Percentiles rank a stretch among this genome's conserved stretches.
phyloP scores from a whole-genome alignment of 2,888 invertebrate species.

The Allolobophora icterica region DNA sequence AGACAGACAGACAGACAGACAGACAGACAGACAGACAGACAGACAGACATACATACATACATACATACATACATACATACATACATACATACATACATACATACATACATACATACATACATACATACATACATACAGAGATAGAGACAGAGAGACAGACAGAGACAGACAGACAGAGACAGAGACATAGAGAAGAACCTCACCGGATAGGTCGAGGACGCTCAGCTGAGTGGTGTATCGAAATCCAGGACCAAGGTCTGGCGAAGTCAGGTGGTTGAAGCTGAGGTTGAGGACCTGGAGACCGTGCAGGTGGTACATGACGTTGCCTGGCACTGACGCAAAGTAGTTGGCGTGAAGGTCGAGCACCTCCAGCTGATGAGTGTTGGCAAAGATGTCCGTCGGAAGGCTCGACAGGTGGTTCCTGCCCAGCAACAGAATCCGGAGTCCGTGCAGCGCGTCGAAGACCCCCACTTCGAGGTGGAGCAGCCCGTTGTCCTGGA shows the following conservation, averaged over 20 bases:
- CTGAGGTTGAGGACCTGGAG: slow-evolving; percentile 52
- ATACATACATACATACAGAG: not conserved
- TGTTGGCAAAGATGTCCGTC: slow-evolving; percentile 49
- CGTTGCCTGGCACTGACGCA: slow-evolving; percentile 46
- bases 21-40: no score
- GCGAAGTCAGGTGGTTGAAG: slow-evolving; percentile 49
- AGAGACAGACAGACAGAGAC: no score
- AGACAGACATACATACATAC: no score
- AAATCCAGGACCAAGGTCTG: slow-evolving; percentile 51
- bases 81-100: no score
- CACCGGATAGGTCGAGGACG: slow-evolving; percentile 52
- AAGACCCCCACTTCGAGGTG: slow-evolving; percentile 44
- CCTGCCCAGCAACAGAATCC: slow-evolving; percentile 37
- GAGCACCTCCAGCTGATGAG: slow-evolving; percentile 48
- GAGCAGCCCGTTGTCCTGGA: slow-evolving; percentile 43
- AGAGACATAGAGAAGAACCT: not conserved
- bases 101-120: no score
- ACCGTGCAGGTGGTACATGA: slow-evolving; percentile 46
- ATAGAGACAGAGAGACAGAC: not conserved
- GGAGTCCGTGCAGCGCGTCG: slow-evolving; percentile 35
- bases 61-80: no score
- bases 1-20: no score
- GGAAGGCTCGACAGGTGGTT: slow-evolving; percentile 51
- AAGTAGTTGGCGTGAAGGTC: slow-evolving; percentile 52
- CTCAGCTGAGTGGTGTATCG: slow-evolving; percentile 51